A percentile compares a stretch with the other conserved stretches of the same genome.
phyloP scores from a whole-genome alignment of 2,113 vertebrate species.

The Oplegnathus fasciatus region DNA sequence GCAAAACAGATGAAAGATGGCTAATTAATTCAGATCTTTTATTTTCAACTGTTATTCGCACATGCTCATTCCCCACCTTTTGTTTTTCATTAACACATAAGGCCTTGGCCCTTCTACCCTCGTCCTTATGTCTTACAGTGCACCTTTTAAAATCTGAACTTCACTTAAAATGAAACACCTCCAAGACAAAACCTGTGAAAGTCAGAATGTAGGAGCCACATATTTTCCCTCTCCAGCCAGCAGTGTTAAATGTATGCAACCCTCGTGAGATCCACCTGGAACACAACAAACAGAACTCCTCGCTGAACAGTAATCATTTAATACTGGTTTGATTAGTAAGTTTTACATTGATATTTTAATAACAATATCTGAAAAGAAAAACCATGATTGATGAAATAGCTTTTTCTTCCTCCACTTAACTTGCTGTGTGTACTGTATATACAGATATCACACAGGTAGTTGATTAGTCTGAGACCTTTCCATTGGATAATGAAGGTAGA shows the following conservation, averaged over 20 bases:
- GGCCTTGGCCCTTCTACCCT: background rate
- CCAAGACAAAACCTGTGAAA: slow-evolving; percentile 16
- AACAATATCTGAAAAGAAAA: background rate
- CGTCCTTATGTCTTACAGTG: background rate
- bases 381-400: background rate
- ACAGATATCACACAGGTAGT: background rate
- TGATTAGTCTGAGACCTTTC: background rate
- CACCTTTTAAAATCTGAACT: background rate
- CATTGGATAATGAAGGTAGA: slow-evolving; percentile 24
- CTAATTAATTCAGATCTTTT: slow-evolving; percentile 43
- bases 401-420: background rate
- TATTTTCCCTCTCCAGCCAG: background rate
- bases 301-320: slow-evolving; percentile 13
- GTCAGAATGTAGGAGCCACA: slow-evolving; percentile 1
- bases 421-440: background rate
- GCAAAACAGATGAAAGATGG: slow-evolving; percentile 16
- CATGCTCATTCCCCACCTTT: slow-evolving; percentile 1
- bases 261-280: background rate
- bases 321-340: slow-evolving; percentile 2
- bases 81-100: slow-evolving; percentile 31
- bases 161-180: slow-evolving; percentile 27
- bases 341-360: background rate
- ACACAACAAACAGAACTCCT: background rate
- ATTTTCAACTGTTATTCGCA: slow-evolving; percentile 15
- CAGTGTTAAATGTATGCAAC: slow-evolving; percentile 19